phyloP scores from a whole-genome alignment of 2,888 invertebrate species.

The Sminthurides aquaticus region DNA sequence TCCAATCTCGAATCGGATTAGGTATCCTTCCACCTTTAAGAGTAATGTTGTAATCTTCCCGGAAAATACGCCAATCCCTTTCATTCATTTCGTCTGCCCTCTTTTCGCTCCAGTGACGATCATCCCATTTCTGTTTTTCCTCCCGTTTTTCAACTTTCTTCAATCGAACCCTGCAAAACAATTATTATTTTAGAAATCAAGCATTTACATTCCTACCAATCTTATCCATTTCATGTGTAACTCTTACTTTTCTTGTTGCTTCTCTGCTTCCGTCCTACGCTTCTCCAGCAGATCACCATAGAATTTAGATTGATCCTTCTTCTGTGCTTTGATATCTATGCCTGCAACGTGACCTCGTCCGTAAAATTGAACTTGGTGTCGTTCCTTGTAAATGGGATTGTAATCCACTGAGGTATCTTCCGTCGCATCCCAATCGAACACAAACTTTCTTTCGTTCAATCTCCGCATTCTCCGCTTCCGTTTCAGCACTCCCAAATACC shows the following conservation, averaged over 20 bases:
- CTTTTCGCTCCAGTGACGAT: constrained; percentile 98
- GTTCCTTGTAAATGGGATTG: constrained; percentile 74
- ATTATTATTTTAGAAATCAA: constrained; percentile 4
- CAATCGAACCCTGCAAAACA: constrained; percentile 56
- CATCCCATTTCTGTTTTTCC: constrained; percentile 98
- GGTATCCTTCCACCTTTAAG: constrained; percentile 96
- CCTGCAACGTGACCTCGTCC: constrained; percentile 97
- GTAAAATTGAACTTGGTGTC: constrained; percentile 75
- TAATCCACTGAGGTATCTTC: constrained; percentile 98
- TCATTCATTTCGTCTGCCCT: constrained; percentile 92
- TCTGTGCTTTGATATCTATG: constrained; percentile 93
- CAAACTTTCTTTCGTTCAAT: constrained; percentile 96
- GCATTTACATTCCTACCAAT: neutral
- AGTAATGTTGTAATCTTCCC: constrained; percentile 97
- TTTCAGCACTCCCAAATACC: constrained; percentile 87
- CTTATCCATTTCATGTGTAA: neutral
- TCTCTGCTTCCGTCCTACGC: constrained; percentile 89
- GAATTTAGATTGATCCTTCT: constrained; percentile 91
- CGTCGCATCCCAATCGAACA: constrained; percentile 99
- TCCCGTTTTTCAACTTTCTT: constrained; percentile 91
- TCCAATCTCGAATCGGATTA: constrained; percentile 91
- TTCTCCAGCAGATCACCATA: constrained; percentile 93
- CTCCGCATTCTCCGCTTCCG: constrained; percentile 86
- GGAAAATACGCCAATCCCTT: constrained; percentile 98
- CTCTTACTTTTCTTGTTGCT: constrained; percentile 78